Conservation (phyloP, 1,140 invertebrate species). For the Ceratitis capitata region DNA sequence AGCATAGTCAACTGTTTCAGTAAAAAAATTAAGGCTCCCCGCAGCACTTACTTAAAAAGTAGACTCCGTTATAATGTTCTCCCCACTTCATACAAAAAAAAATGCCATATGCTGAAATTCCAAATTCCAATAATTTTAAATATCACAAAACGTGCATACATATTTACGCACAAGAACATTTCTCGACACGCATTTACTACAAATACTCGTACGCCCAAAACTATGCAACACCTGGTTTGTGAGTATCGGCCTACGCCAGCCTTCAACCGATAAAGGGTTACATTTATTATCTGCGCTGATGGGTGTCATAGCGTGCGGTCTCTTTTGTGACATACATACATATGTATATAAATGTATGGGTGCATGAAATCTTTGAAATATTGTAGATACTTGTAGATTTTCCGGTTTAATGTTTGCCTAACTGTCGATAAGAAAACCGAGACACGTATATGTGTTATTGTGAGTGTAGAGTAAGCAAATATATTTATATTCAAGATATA, state of each 20-base stretch:
- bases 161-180: not conserved
- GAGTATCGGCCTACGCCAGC: not conserved
- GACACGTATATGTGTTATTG: not conserved
- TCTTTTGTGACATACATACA: not conserved
- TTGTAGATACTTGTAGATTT: not conserved
- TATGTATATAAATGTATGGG: not conserved
- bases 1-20: no score
- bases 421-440: not conserved
- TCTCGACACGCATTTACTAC: not conserved
- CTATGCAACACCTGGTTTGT: not conserved
- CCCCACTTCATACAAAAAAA: no score
- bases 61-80: no score
- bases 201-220: not conserved
- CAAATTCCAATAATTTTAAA: not conserved
- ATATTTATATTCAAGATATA: no score
- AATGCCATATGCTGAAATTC: no score
- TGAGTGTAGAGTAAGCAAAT: not conserved
- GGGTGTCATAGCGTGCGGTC: not conserved
- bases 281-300: slow-evolving; percentile 6
- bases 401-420: not conserved
- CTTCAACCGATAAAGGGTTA: not conserved
- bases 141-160: not conserved
- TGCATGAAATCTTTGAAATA: not conserved
- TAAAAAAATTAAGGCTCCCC: no score
- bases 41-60: no score